Evolutionary conservation across 2,797 vertebrate genomes (phyloP), one percentile per base, ranked within the genome.

Genomic region (Liparis tanakae): DNA sequence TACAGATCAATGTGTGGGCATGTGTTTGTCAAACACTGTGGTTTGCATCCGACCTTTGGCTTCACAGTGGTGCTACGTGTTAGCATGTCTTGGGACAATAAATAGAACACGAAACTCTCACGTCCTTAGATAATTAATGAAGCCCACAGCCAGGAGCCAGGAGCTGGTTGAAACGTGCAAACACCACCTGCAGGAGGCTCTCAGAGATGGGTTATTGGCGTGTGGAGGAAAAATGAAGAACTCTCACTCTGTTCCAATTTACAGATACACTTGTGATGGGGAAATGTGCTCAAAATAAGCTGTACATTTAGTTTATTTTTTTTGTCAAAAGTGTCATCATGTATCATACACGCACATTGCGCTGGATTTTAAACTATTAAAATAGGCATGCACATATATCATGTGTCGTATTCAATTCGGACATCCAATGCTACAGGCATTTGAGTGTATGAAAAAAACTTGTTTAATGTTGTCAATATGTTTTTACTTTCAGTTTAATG

Each of bases 231-330:
- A 51, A 3, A 0, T 0, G 2, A 76, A 9, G 77, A 80, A 0
- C 18, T 59, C 69, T 74, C 76, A 85, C 88, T 82, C 43, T 0
- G 0, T 51, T 55, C 0, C 0, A 3, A 18, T 54, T 53, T 59
- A 1, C n/a, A 34, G 51, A 22, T 33, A 41, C 59, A 34, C 7
- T 50, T 5, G 22, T 33, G 30, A 20, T 17, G 30, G 18, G 12
- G 15, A 25, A 17, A 65, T 17, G 6, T 10, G 22, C 33, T 43
- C 1, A 53, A 20, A 15, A 10, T 15, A 4, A 25, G 1, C 17
- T 44, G 18, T 22, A 2, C 17, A 22, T 43, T 30, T n/a, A n/a
- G 25, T 30, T 30, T 30, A 2, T 2, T 30, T 2, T 30, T 30
- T 43, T 34, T 25, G n/a, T 67, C 36, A 41, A 9, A 39, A 30